Conservation (phyloP, 1,140 invertebrate species). For the Dreissena rostriformis region DNA sequence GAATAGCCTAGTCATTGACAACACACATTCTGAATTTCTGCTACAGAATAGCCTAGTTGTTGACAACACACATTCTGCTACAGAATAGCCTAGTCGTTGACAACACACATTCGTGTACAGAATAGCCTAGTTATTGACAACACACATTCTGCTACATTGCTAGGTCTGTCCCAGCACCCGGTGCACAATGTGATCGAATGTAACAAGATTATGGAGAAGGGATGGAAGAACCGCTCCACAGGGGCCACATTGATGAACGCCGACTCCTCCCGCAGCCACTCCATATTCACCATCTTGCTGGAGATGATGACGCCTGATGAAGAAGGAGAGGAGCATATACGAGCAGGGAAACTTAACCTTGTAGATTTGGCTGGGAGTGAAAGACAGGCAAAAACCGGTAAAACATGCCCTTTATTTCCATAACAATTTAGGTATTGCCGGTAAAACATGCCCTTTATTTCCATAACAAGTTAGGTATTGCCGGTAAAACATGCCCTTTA, state of each 20-base stretch:
- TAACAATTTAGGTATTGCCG: no score
- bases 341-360: slow-evolving; percentile 84
- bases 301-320: slow-evolving; percentile 87
- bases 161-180: slow-evolving; percentile 88
- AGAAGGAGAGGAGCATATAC: slow-evolving; percentile 84
- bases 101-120: no score
- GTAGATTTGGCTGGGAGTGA: slow-evolving; percentile 91
- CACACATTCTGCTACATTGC: background rate
- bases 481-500: no score
- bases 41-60: no score
- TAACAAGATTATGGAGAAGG: slow-evolving; percentile 87
- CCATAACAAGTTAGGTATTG: no score
- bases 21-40: no score
- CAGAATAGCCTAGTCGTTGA: background rate
- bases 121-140: no score
- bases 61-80: no score
- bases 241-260: slow-evolving; percentile 94
- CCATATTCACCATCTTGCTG: slow-evolving; percentile 94
- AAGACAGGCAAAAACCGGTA: slow-evolving; percentile 79
- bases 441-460: no score
- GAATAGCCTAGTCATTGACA: no score
- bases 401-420: background rate
- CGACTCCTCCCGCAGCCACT: slow-evolving; percentile 91
- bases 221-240: slow-evolving; percentile 88
- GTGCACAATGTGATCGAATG: slow-evolving; percentile 90